These are phyloP conservation scores for Drosophila sucinea DNA, from an alignment of 1,140 invertebrate genomes.

Conservation along the genomic window DNA sequence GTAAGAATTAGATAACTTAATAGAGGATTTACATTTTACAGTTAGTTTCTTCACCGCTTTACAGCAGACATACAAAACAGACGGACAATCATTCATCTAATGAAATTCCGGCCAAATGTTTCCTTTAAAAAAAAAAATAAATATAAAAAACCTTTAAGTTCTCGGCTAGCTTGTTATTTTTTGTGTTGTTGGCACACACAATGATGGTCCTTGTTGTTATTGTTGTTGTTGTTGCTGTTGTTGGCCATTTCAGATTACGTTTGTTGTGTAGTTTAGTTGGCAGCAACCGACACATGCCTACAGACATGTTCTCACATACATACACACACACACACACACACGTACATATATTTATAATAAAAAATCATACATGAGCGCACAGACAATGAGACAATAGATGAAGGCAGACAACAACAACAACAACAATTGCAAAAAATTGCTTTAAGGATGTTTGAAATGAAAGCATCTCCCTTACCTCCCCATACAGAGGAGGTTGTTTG, in stretches of 20 bases:
- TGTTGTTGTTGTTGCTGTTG: slow-evolving; percentile 19
- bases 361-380: slow-evolving; percentile 78
- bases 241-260: slow-evolving; percentile 75
- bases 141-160: slow-evolving; percentile 8
- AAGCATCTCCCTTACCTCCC: slow-evolving; percentile 38
- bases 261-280: slow-evolving; percentile 76
- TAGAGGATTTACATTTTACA: slow-evolving; percentile 10
- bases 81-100: slow-evolving; percentile 34
- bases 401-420: slow-evolving; percentile 45
- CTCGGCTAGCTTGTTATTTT: slow-evolving; percentile 28
- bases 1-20: slow-evolving; percentile 8
- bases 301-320: slow-evolving; percentile 44
- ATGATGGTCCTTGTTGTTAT: slow-evolving; percentile 48
- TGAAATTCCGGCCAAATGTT: slow-evolving; percentile 45
- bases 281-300: slow-evolving; percentile 72
- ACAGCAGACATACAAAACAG: neutral
- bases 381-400: slow-evolving; percentile 76
- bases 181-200: slow-evolving; percentile 39
- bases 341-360: slow-evolving; percentile 77
- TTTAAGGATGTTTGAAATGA: slow-evolving; percentile 17
- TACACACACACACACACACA: neutral
- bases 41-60: neutral
- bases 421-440: slow-evolving; percentile 46
- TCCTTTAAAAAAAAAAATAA: slow-evolving; percentile 31
- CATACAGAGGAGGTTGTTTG: slow-evolving; percentile 36